Base-by-base conservation (phyloP, 2,888 invertebrate species). In the Byasa hedistus region DNA sequence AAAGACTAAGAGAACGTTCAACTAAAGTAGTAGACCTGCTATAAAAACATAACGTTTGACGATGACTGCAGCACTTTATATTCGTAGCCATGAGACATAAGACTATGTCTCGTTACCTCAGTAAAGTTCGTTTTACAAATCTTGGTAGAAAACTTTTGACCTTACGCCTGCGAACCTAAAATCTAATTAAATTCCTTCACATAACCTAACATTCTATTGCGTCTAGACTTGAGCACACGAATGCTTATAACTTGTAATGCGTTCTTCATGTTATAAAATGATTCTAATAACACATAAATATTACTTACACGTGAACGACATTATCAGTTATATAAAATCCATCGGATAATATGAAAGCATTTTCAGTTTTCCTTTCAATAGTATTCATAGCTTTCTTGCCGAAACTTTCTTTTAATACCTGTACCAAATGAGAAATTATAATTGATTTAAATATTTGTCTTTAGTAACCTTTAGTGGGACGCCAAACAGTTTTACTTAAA, bases 221-320 rank as follows among this genome's bases (percentile, higher is more conserved):
- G n/a, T 48, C 48, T 48, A 19, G 48, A n/a, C 48, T 1, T 48
- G 1, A 48, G 7, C 5, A 48, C 48, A n/a, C 39, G 39, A 39
- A 12, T 39, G 15, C 39, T 39, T 39, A 39, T 48, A 48, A 48
- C 1, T 48, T 48, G 19, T 19, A 48, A 48, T 48, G 19, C 48
- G n/a, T n/a, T 7, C 48, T 48, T 48, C 4, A 2, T 5, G 3
- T n/a, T n/a, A n/a, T 48, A 48, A n/a, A n/a, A 48, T n/a, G 3
- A 48, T n/a, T 19, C 7, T n/a, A 48, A n/a, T 48, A 48, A 48
- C n/a, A 19, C 3, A 48, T 48, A 48, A 48, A 54, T 12, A 12
- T 23, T 71, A 83, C 89, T 79, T 68, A 89, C 89, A 88, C 66
- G 52, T 79, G 66, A 5, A 86, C 81, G 24, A 82, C 75, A 61